phyloP scores from a whole-genome alignment of 2,113 vertebrate species.

The Oriolus oriolus region DNA sequence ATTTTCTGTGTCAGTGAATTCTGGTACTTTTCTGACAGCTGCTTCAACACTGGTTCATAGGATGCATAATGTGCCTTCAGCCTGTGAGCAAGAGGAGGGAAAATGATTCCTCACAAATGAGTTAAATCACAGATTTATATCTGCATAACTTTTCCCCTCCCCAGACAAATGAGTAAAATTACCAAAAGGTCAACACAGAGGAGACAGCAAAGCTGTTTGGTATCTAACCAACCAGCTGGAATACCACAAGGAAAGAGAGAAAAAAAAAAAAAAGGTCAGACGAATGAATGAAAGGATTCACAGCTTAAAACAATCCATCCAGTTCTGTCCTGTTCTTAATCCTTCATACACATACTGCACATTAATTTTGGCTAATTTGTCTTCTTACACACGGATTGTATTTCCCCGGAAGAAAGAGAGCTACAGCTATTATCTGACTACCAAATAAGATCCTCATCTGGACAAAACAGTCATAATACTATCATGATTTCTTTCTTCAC shows the following conservation, averaged over 20 bases:
- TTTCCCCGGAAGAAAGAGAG: not conserved
- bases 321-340: not conserved
- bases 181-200: not conserved
- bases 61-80: constrained; percentile 81
- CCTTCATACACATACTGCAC: not conserved
- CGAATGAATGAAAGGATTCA: not conserved
- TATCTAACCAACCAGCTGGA: not conserved
- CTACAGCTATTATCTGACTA: not conserved
- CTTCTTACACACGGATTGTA: not conserved
- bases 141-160: not conserved
- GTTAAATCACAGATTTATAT: not conserved
- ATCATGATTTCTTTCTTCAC: not conserved
- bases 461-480: not conserved
- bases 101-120: not conserved
- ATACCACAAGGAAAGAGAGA: not conserved
- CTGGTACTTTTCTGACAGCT: constrained; percentile 83
- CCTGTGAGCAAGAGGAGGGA: constrained; percentile 52
- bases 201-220: not conserved
- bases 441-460: not conserved
- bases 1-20: constrained; percentile 79
- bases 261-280: not conserved
- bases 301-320: not conserved
- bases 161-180: not conserved
- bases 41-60: constrained; percentile 76
- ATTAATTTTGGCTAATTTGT: not conserved